A percentile compares a stretch with the other conserved stretches of the same genome.
These are phyloP conservation scores for Allacma fusca DNA, from an alignment of 2,888 invertebrate genomes.

Conservation along the genomic window DNA sequence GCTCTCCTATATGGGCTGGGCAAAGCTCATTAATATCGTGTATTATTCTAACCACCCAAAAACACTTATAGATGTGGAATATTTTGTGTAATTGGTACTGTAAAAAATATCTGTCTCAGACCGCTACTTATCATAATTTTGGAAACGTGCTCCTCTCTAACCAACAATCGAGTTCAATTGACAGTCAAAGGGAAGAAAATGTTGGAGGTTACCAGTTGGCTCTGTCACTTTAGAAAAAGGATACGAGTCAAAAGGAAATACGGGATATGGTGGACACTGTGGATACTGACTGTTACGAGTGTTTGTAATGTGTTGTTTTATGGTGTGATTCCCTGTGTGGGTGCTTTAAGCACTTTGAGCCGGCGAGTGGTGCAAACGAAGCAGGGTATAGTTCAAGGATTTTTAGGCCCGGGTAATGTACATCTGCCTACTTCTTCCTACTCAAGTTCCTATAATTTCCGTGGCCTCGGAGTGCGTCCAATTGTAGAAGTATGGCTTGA, in stretches of 20 bases:
- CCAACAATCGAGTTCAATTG: neutral
- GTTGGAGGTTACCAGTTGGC: neutral
- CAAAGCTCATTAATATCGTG: slow-evolving; percentile 34
- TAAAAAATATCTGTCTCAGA: neutral
- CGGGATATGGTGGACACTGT: slow-evolving; percentile 8
- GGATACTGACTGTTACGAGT: slow-evolving; percentile 16
- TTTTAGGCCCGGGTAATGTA: slow-evolving; percentile 56
- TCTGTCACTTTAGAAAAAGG: neutral
- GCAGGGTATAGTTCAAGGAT: slow-evolving; percentile 58
- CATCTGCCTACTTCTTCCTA: slow-evolving; percentile 45
- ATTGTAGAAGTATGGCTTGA: slow-evolving; percentile 53
- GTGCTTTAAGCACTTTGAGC: slow-evolving; percentile 48
- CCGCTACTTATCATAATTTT: too few species aligned
- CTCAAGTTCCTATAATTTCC: slow-evolving; percentile 44
- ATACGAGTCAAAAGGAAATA: slow-evolving; percentile 2
- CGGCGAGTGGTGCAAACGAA: slow-evolving; percentile 59
- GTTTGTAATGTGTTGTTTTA: slow-evolving; percentile 16
- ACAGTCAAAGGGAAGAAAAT: neutral
- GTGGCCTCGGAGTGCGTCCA: slow-evolving; percentile 52
- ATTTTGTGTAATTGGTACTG: neutral
- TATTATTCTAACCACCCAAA: slow-evolving; percentile 32
- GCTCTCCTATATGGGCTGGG: slow-evolving; percentile 27
- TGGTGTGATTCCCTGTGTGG: slow-evolving; percentile 17
- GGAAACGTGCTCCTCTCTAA: too few species aligned
- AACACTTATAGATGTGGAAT: slow-evolving; percentile 3